Base-by-base conservation (phyloP, 2,888 invertebrate genomes). In the Microplitis manilae region DNA sequence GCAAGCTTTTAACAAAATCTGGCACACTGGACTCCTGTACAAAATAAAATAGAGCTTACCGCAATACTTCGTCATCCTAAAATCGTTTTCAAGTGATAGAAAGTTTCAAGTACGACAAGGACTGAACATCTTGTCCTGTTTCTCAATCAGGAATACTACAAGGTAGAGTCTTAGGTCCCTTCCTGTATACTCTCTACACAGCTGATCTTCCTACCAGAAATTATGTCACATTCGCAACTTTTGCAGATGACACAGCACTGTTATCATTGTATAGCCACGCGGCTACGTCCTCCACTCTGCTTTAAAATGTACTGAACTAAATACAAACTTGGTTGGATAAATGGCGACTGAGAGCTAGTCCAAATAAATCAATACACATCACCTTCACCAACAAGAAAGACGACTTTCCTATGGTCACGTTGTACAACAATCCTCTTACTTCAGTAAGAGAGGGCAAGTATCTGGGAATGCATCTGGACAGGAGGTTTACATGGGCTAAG, bases 261-360 rank as follows among this genome's bases (percentile, higher is more conserved):
- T 13, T 78, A 2, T 39, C 65, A 0, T n/a, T 15, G 13, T 15
- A 61, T 38, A 61, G 7, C 1, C n/a, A 78, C 5, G 69, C 73
- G 0, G 13, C 5, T 0, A 15, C 4, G 6, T 73, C 76, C 0
- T 76, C 73, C 8, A 65, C 40, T 7, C 6, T n/a, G 0, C 73
- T 78, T 0, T 73, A 76, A 67, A 38, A 59, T 41, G 30, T 6
- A 15, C 13, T 78, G 6, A 20, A 39, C n/a, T 5, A 50, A 5
- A 7, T 78, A 69, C 41, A 83, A 80, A 6, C 65, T 75, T 30
- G 82, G 82, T 70, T 82, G 7, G 82, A 82, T 8, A 78, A 80
- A 72, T 83, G 84, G 84, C 75, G 78, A 68, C 84, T 83, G 5
- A 83, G 82, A 76, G 74, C 80, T 5, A 84, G 80, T 67, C 81